Percentiles rank a stretch among this genome's conserved stretches.
phyloP scores from a whole-genome alignment of 2,113 vertebrate genomes.

The Alethe diademata region DNA sequence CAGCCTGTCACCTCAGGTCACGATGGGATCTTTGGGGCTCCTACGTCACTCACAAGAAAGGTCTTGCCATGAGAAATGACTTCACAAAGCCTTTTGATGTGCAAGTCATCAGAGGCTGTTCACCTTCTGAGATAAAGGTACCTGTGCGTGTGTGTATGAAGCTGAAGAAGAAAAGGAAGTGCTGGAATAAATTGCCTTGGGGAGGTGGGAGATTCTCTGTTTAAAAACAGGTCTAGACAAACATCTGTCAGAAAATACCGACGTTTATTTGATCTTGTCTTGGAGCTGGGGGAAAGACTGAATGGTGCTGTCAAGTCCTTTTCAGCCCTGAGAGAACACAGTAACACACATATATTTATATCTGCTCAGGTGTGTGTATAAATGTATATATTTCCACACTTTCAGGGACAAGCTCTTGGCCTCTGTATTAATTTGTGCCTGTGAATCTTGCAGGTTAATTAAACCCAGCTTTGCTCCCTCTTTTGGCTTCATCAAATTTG shows the following conservation, averaged over 20 bases:
- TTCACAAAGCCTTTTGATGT: slow-evolving; percentile 39
- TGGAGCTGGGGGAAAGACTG: background rate
- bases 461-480: background rate
- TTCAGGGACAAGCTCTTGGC: background rate
- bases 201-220: slow-evolving; percentile 39
- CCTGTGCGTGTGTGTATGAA: background rate
- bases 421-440: fast-evolving
- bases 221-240: slow-evolving; percentile 53
- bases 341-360: background rate
- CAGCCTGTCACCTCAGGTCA: slow-evolving; percentile 19
- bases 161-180: slow-evolving; percentile 18
- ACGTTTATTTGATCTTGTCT: background rate
- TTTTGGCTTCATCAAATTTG: background rate
- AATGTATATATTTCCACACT: background rate
- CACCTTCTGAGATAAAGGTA: background rate
- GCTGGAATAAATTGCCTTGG: background rate
- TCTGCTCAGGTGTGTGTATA: background rate
- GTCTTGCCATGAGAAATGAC: slow-evolving; percentile 16
- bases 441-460: background rate
- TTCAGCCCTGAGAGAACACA: background rate
- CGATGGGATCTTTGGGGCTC: background rate
- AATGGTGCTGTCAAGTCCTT: background rate
- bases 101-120: slow-evolving; percentile 2
- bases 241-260: slow-evolving; percentile 24
- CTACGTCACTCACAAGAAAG: background rate